A percentile compares a stretch with the other conserved stretches of the same genome.
phyloP scores from a whole-genome alignment of 2,797 vertebrate species.

The Sciurus carolinensis region DNA sequence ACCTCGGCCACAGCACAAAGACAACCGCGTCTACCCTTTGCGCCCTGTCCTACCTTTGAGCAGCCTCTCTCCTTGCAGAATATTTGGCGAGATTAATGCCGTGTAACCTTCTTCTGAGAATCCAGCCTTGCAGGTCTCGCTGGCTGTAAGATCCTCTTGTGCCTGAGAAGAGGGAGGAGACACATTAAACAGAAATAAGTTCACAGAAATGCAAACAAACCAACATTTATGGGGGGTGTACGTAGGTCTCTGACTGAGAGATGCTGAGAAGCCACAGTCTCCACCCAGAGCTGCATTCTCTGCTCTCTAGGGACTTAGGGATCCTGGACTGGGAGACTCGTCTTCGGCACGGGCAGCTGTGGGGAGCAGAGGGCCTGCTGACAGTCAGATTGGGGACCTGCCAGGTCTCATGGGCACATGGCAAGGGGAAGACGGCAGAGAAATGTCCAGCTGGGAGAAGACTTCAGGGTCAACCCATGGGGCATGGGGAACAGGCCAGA shows the following conservation, averaged over 20 bases:
- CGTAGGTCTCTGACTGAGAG: background rate
- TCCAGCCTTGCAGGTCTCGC: slow-evolving; percentile 93
- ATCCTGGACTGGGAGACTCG: too few relatives aligned
- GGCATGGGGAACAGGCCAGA: background rate
- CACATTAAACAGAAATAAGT: background rate
- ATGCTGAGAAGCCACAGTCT: background rate
- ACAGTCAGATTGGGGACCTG: accelerated
- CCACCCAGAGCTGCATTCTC: background rate
- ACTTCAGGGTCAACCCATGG: background rate
- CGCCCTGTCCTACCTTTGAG: slow-evolving; percentile 93
- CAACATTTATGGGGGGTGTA: accelerated
- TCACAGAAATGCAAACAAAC: background rate
- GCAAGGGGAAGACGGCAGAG: background rate
- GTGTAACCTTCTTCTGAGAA: slow-evolving; percentile 97
- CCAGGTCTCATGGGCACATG: accelerated
- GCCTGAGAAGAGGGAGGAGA: slow-evolving; percentile 84
- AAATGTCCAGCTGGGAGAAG: background rate
- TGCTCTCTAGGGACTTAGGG: background rate
- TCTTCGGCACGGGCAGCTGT: background rate
- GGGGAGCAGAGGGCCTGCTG: accelerated
- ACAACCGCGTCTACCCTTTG: background rate
- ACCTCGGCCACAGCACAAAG: too few relatives aligned
- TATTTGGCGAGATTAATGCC: slow-evolving; percentile 92
- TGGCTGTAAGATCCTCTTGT: slow-evolving; percentile 92
- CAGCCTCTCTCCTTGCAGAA: slow-evolving; percentile 93